phyloP scores from a whole-genome alignment of 2,113 vertebrate genomes.

The Tichodroma muraria region DNA sequence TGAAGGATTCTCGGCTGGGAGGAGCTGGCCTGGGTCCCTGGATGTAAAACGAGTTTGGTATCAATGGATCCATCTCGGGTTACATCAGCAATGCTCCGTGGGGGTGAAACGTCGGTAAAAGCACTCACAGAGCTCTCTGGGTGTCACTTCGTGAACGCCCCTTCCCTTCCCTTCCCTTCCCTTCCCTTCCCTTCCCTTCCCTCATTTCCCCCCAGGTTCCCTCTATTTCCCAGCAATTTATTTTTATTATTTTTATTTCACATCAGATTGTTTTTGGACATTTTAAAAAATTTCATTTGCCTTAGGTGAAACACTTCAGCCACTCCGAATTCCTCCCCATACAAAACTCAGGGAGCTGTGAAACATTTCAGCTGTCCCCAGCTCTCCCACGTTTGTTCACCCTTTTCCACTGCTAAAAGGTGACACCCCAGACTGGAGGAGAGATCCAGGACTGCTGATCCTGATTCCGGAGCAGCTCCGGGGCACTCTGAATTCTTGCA shows the following conservation, averaged over 20 bases:
- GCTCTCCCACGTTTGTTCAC: background rate
- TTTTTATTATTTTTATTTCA: background rate
- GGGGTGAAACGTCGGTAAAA: background rate
- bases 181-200: background rate
- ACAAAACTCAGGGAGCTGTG: background rate
- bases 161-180: background rate
- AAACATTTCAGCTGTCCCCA: background rate
- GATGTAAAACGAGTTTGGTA: background rate
- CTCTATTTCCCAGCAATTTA: background rate
- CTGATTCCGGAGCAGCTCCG: background rate
- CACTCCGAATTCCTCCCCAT: background rate
- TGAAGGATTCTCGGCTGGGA: background rate
- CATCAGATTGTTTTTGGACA: background rate
- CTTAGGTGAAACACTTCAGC: background rate
- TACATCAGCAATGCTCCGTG: background rate
- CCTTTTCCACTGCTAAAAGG: constrained; percentile 1
- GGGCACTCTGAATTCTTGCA: background rate
- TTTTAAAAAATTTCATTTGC: background rate
- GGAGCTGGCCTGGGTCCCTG: background rate
- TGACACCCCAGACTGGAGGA: background rate
- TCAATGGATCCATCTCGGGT: background rate
- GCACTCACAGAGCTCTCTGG: background rate
- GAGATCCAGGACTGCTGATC: background rate
- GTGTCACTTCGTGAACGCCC: background rate
- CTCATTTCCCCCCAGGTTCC: background rate